A percentile compares a stretch with the other conserved stretches of the same genome.
Conservation (phyloP, 2,888 invertebrate genomes). For the Acanthosepion lycidas region DNA sequence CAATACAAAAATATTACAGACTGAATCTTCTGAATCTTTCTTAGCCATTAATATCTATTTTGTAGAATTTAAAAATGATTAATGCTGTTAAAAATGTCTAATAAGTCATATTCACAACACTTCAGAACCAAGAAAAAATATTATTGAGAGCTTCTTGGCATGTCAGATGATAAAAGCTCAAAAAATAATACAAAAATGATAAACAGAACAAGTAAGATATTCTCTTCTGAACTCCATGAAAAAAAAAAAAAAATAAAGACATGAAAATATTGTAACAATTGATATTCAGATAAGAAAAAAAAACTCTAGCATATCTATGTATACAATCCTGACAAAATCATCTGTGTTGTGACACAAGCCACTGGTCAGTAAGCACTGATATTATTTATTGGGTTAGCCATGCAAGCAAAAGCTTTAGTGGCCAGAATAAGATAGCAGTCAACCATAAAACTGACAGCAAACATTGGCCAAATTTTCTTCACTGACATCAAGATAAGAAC, state of each 20-base stretch:
- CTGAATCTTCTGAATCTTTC: too few relatives aligned
- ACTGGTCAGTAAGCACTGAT: conserved; percentile 5
- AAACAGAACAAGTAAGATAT: background rate
- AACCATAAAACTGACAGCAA: background rate
- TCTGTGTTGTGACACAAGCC: background rate
- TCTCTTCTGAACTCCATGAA: background rate
- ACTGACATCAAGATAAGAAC: background rate
- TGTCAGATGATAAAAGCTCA: too few relatives aligned
- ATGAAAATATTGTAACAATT: background rate
- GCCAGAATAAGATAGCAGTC: background rate
- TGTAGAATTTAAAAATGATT: too few relatives aligned
- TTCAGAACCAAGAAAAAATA: too few relatives aligned
- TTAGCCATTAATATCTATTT: too few relatives aligned
- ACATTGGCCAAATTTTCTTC: background rate
- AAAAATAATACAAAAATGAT: too few relatives aligned
- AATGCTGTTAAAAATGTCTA: too few relatives aligned
- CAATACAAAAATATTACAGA: too few relatives aligned
- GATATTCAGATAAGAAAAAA: background rate
- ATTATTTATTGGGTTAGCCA: conserved; percentile 36
- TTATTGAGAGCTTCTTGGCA: too few relatives aligned
- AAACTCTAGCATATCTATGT: background rate
- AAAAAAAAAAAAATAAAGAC: background rate
- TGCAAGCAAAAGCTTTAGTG: background rate
- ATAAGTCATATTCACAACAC: too few relatives aligned
- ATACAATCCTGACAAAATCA: background rate